Base-by-base conservation (phyloP, 1,140 invertebrate species). In the Drosophila aff. region DNA sequence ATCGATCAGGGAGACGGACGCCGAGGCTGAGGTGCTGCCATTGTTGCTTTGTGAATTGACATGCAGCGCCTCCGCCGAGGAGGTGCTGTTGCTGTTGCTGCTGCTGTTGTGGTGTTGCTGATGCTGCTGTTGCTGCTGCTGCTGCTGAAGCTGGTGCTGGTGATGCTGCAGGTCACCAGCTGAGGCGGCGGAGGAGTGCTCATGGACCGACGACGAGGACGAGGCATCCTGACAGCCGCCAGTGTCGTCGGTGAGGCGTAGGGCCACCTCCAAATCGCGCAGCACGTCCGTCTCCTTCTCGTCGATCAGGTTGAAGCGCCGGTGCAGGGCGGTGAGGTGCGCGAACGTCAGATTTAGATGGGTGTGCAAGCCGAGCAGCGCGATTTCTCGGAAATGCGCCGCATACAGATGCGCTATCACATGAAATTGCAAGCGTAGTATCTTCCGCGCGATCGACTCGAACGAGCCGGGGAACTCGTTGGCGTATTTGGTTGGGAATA, bases 401-500 rank as follows among this genome's bases (percentile, higher is more conserved):
- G 99, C 98, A 95, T 99, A 99, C 92, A 99, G 95, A 94, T 99
- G 98, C 92, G 98, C 98, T 95, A 99, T 95, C 91, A 99, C 98
- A 94, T 99, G 98, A 95, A 98, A 99, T 94, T 99, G 95, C 94
- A 99, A 96, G 93, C 97, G 96, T 94, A 98, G 96, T 93, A 99
- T 99, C 94, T 98, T 99, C 93, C 98, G 97, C 86, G 99, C 97
- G 93, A 98, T 97, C 89, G 96, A 96, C 94, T 99, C 98, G 94
- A 99, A 99, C 79, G 96, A 97, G 91, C 95, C 95, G 53, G 98
- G 98, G 95, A 99, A 99, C 94, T 98, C 97, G 65, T 96, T 94
- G 98, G 98, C 98, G 94, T 98, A 99, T 96, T 99, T 99, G 87
- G 98, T 99, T 94, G 98, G 98, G 95, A 99, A 99, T 93, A 99